Evolutionary conservation across 2,888 invertebrate genomes (phyloP).

Genomic region (Molorchus minor): DNA sequence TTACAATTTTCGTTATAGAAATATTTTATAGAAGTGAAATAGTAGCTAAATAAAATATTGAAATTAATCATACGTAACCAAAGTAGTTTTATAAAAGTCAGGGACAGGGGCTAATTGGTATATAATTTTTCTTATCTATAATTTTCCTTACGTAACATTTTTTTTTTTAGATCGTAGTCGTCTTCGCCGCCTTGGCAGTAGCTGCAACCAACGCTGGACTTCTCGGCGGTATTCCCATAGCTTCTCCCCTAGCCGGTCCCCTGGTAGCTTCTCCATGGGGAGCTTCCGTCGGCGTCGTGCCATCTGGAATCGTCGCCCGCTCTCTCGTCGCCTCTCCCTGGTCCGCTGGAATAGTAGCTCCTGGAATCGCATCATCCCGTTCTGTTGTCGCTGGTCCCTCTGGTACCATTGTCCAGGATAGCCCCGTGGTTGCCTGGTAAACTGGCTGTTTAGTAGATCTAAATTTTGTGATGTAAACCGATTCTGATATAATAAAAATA

Average conservation of each 20-base stretch:
- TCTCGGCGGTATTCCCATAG: not conserved
- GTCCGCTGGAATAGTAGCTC: not conserved
- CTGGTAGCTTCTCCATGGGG: not conserved
- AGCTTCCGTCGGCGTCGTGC: not conserved
- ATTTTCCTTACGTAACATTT: not conserved
- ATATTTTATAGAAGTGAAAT: no score
- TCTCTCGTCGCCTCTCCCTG: not conserved
- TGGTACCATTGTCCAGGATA: no score
- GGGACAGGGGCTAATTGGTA: no score
- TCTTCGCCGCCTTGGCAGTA: not conserved
- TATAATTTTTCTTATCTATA: not conserved
- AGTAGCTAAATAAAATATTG: no score
- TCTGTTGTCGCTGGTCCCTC: not conserved
- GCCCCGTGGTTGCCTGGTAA: no score
- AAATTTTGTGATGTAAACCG: no score
- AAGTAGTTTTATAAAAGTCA: no score
- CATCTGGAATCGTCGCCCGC: not conserved
- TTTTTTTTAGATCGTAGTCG: not conserved
- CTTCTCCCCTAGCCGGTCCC: not conserved
- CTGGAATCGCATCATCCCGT: not conserved
- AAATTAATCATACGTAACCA: no score
- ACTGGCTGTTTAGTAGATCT: no score
- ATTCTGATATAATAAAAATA: no score
- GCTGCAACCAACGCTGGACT: not conserved
- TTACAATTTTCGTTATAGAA: no score